These are phyloP conservation scores for Sula dactylatra DNA, from an alignment of 2,113 vertebrate genomes.

Conservation along the genomic window DNA sequence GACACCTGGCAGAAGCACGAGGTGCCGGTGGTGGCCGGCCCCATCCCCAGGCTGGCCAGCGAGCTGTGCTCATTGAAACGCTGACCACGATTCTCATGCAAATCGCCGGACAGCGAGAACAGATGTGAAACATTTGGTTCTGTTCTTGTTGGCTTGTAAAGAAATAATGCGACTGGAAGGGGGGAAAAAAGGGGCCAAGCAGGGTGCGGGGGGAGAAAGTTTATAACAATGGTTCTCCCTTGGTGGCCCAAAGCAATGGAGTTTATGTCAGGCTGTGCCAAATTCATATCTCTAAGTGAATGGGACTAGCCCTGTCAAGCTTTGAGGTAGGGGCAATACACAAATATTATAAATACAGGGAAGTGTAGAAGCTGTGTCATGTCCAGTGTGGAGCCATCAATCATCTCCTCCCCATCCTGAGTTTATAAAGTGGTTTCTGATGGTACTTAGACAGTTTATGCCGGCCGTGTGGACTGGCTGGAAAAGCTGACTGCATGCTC, in stretches of 20 bases:
- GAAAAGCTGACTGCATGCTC: slow-evolving; percentile 51
- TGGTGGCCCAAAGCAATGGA: slow-evolving; percentile 74
- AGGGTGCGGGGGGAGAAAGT: slow-evolving; percentile 47
- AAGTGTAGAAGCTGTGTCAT: slow-evolving; percentile 18
- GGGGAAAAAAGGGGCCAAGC: slow-evolving; percentile 27
- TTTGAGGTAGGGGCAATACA: slow-evolving; percentile 24
- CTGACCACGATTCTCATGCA: slow-evolving; percentile 88
- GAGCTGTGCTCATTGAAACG: slow-evolving; percentile 79
- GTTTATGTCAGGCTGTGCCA: slow-evolving; percentile 58
- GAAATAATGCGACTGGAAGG: slow-evolving; percentile 80
- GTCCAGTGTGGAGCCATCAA: slow-evolving; percentile 53
- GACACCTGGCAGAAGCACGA: slow-evolving; percentile 85
- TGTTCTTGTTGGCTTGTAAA: slow-evolving; percentile 93
- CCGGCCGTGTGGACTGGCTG: slow-evolving; percentile 20
- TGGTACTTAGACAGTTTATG: slow-evolving; percentile 51
- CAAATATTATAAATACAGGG: slow-evolving; percentile 41
- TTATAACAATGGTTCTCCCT: slow-evolving; percentile 76
- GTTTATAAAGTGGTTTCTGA: slow-evolving; percentile 70
- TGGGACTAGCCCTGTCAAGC: neutral
- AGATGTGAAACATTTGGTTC: slow-evolving; percentile 97
- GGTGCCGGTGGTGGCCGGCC: slow-evolving; percentile 62
- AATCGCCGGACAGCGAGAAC: slow-evolving; percentile 82
- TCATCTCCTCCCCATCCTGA: slow-evolving; percentile 25
- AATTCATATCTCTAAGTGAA: slow-evolving; percentile 39
- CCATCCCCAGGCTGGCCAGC: slow-evolving; percentile 73